Base-by-base conservation (phyloP, 1,140 invertebrate genomes). In the Papilio polytes region DNA sequence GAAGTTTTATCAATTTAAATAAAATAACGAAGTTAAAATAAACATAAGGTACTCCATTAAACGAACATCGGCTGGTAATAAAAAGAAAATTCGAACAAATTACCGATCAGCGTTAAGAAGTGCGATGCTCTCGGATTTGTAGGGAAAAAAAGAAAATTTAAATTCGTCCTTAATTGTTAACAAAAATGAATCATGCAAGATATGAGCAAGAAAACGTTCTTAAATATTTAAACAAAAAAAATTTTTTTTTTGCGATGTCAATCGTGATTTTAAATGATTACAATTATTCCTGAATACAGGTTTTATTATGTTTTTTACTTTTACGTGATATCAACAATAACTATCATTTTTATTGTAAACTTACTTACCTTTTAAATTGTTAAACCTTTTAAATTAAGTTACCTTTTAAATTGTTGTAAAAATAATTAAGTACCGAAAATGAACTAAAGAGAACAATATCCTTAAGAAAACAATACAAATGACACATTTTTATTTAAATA, bases 131-230 rank as follows among this genome's bases (percentile, higher is more conserved):
- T 85, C 74, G 48, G 81, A 83, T 80, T 80, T 85, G 83, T 89
- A 80, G 88, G 90, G 89, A 91, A 90, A 91, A 92, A 93, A 86
- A 89, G 85, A 85, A 91, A 92, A 91, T 91, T 91, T 85, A 90
- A 92, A 93, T 92, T 90, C 88, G 82, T 87, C 87, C 92, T 92
- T 94, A 94, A 94, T 94, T 94, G 92, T 93, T 93, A 87, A 86
- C 83, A 70, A 81, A 85, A 83, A 81, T 51, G 78, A 48, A 44
- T 56, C 76, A 82, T 81, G 88, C 80, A 81, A 81, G 22, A 91
- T 56, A 18, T 82, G 63, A 41, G n/a, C 82, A 89, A 51, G 82
- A 84, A 82, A 72, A 36, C 13, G 63, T 79, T 0, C 3, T 73
- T 76, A 70, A 31, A 80, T 44, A 0, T 15, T 31, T 70, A 31